phyloP scores from a whole-genome alignment of 2,797 vertebrate species.

The Acropternis orthonyx region DNA sequence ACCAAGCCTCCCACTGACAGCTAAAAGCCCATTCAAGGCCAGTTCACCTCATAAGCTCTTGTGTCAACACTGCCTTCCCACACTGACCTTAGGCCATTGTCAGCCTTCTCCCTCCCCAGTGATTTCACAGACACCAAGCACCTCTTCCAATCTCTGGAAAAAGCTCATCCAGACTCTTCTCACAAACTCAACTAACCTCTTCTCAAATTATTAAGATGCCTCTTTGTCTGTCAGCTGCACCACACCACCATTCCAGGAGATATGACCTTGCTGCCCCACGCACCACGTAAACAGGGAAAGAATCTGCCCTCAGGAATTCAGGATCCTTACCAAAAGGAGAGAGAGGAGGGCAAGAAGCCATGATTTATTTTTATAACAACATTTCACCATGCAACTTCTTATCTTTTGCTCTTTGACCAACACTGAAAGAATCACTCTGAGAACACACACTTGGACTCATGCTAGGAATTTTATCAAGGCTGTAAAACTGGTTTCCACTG shows the following conservation, averaged over 20 bases:
- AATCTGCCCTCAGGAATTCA: not conserved
- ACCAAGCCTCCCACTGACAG: not conserved
- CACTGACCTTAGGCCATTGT: rapidly evolving
- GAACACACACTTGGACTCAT: not conserved
- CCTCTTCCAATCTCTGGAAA: not conserved
- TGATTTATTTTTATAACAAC: not conserved
- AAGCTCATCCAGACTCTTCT: not conserved
- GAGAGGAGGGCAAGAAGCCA: not conserved
- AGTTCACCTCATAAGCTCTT: not conserved
- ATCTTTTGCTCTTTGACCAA: not conserved
- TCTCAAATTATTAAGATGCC: not conserved
- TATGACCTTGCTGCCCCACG: not conserved
- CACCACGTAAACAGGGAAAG: not conserved
- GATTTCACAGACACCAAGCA: not conserved
- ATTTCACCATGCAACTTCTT: not conserved
- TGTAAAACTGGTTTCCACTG: not conserved
- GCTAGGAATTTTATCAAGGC: not conserved
- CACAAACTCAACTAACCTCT: not conserved
- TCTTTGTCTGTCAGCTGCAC: not conserved
- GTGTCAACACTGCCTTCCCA: not conserved
- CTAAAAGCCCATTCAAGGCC: not conserved
- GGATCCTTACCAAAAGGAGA: not conserved
- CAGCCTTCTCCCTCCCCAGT: not conserved
- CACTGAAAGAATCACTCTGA: not conserved
- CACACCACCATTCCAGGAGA: not conserved